Conservation (phyloP, 2,888 invertebrate genomes). For the Formica aserva region DNA sequence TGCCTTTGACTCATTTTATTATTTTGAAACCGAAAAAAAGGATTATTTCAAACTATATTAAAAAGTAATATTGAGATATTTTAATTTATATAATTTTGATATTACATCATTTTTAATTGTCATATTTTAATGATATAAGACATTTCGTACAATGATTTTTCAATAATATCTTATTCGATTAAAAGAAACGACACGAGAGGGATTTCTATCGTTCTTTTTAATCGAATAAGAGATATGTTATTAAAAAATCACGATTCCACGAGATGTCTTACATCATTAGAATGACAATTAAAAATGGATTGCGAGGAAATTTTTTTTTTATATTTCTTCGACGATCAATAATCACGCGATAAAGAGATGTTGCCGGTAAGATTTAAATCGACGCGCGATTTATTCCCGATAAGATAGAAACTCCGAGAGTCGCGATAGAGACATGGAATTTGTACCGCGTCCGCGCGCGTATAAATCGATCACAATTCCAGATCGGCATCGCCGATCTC, state of each 20-base stretch:
- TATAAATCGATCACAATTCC: background rate
- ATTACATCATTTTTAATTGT: background rate
- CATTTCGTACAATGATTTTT: background rate
- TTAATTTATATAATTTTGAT: background rate
- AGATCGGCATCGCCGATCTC: background rate
- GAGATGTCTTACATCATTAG: too few species aligned
- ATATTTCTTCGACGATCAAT: background rate
- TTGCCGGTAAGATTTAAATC: background rate
- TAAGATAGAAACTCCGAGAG: constrained; percentile 30
- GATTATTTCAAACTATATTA: background rate
- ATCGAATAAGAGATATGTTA: background rate
- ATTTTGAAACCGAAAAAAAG: background rate
- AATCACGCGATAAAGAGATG: background rate
- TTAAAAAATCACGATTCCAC: too few species aligned
- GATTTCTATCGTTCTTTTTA: too few species aligned
- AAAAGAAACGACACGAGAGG: background rate
- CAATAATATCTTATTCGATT: background rate
- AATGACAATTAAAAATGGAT: too few species aligned
- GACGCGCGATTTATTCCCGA: constrained; percentile 10
- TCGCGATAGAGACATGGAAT: background rate
- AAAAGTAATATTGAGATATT: background rate
- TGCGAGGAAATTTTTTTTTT: background rate
- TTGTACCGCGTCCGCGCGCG: background rate
- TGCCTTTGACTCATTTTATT: background rate
- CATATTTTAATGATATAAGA: background rate